Percentiles rank a stretch among this genome's conserved stretches.
These are phyloP conservation scores for Carassius auratus DNA, from an alignment of 2,113 vertebrate species.

Conservation along the genomic window DNA sequence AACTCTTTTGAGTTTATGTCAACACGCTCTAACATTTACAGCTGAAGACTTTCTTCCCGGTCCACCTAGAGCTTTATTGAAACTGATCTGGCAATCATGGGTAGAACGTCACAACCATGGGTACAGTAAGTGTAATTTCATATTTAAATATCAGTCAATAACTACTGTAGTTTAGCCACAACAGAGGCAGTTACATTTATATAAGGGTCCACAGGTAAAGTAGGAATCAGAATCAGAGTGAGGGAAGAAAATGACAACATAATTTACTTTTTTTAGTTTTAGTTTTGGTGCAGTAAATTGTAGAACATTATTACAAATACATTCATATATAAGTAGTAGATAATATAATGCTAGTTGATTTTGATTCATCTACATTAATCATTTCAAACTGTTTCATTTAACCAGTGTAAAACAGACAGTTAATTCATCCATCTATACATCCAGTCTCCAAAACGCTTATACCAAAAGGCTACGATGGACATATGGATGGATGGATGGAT, in stretches of 20 bases:
- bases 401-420: background rate
- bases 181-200: no score
- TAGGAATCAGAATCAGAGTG: no score
- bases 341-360: background rate
- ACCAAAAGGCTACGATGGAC: no score
- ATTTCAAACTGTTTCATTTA: background rate
- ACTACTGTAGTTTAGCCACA: background rate
- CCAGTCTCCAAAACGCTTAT: no score
- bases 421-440: background rate
- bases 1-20: constrained; percentile 3
- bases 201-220: no score
- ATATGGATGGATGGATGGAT: no score
- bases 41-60: background rate
- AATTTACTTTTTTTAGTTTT: no score
- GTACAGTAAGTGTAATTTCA: background rate
- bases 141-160: background rate
- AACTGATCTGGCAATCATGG: background rate
- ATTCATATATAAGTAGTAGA: background rate
- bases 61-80: background rate
- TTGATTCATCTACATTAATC: background rate
- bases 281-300: background rate
- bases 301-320: background rate
- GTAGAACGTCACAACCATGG: background rate
- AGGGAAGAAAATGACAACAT: background rate
- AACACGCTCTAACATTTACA: background rate